Conservation (phyloP, 2,888 invertebrate genomes). For the Liopterus haemorrhoidalis region DNA sequence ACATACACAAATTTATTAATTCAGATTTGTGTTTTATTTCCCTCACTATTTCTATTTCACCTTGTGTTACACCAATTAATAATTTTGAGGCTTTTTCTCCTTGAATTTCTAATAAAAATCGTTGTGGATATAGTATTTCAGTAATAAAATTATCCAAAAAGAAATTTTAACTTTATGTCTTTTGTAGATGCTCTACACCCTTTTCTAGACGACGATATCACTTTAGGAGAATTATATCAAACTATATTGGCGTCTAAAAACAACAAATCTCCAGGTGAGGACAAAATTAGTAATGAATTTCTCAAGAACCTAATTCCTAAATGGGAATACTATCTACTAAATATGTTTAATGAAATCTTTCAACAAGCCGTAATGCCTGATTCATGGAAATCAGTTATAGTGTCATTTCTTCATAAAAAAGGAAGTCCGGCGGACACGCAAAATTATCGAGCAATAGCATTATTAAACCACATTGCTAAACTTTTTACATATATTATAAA, state of each 20-base stretch:
- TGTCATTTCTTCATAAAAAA: conserved; percentile 3
- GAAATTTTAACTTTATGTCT: too few relatives aligned
- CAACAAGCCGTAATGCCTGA: background rate
- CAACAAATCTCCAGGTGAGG: conserved; percentile 28
- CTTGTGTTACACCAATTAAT: too few relatives aligned
- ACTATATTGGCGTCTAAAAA: conserved; percentile 13
- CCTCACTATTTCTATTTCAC: too few relatives aligned
- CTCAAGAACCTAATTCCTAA: conserved; percentile 1
- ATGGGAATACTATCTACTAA: background rate
- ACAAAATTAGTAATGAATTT: too few relatives aligned
- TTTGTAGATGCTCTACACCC: conserved; percentile 2
- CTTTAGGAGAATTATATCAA: conserved; percentile 2
- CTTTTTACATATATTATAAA: conserved; percentile 27
- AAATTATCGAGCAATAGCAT: conserved; percentile 31
- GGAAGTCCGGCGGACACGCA: conserved; percentile 22
- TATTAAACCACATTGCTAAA: conserved; percentile 27
- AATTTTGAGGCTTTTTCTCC: too few relatives aligned
- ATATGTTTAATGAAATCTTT: conserved; percentile 3
- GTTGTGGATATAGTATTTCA: too few relatives aligned
- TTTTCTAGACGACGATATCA: conserved; percentile 1
- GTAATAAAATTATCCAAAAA: too few relatives aligned
- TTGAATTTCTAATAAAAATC: too few relatives aligned
- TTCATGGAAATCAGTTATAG: background rate
- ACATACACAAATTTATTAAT: too few relatives aligned
- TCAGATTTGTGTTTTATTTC: too few relatives aligned